Evolutionary conservation across 1,140 invertebrate species (phyloP).

Genomic region (Drosophila watanabei): DNA sequence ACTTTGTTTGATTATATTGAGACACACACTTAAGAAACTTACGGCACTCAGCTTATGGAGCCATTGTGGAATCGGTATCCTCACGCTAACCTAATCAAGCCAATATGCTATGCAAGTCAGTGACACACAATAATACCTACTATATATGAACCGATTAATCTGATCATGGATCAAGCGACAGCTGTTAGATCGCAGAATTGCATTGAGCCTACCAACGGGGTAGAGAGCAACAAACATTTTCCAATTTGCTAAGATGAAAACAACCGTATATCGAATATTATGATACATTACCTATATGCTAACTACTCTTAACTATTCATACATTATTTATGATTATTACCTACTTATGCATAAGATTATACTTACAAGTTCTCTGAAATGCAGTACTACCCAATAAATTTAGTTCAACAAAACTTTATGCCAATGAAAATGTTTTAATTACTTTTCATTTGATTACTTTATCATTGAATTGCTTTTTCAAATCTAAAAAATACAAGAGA

Average conservation of each 20-base stretch:
- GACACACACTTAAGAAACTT: slow-evolving; percentile 41
- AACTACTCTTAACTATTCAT: slow-evolving; percentile 66
- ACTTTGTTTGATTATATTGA: slow-evolving; percentile 69
- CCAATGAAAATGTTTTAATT: slow-evolving; percentile 83
- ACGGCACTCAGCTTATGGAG: slow-evolving; percentile 44
- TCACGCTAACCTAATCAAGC: slow-evolving; percentile 26
- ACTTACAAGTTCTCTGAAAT: slow-evolving; percentile 73
- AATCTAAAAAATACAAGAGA: slow-evolving; percentile 23
- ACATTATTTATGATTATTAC: slow-evolving; percentile 60
- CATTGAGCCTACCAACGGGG: slow-evolving; percentile 23
- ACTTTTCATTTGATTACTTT: slow-evolving; percentile 76
- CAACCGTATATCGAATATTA: slow-evolving; percentile 59
- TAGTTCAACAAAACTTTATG: slow-evolving; percentile 85
- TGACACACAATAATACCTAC: slow-evolving; percentile 53
- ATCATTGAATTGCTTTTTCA: slow-evolving; percentile 79
- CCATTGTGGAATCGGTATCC: slow-evolving; percentile 48
- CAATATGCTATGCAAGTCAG: slow-evolving; percentile 28
- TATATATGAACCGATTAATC: slow-evolving; percentile 33
- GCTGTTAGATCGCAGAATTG: slow-evolving; percentile 49
- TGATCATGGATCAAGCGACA: slow-evolving; percentile 72
- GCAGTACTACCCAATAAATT: slow-evolving; percentile 86
- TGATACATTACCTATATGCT: slow-evolving; percentile 61
- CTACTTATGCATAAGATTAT: slow-evolving; percentile 79
- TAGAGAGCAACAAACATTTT: slow-evolving; percentile 40
- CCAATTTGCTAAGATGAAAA: slow-evolving; percentile 59